phyloP scores from a whole-genome alignment of 2,113 vertebrate genomes.

The Pluvialis apricaria region DNA sequence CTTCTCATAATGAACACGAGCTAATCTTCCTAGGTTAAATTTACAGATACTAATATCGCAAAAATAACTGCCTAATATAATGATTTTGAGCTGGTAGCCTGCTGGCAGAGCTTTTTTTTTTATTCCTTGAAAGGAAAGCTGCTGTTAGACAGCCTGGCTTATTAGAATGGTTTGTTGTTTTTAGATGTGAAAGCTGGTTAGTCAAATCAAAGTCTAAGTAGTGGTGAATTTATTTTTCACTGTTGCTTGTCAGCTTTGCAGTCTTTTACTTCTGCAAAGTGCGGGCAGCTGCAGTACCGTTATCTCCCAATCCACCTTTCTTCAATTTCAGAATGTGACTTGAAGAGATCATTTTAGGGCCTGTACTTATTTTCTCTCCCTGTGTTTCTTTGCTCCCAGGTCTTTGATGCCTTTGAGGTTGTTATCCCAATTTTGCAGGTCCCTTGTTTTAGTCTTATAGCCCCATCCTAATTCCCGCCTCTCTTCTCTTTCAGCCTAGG shows the following conservation, averaged over 20 bases:
- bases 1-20: background rate
- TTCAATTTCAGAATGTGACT: background rate
- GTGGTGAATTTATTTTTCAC: background rate
- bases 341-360: background rate
- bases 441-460: background rate
- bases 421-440: background rate
- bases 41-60: background rate
- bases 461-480: background rate
- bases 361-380: background rate
- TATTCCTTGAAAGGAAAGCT: background rate
- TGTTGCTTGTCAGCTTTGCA: background rate
- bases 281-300: background rate
- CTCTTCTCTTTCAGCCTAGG: background rate
- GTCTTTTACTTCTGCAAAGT: background rate
- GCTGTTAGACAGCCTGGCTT: background rate
- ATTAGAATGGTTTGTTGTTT: background rate
- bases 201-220: background rate
- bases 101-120: background rate
- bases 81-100: background rate
- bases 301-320: background rate
- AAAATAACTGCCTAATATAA: background rate
- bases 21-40: background rate
- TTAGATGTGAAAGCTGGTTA: background rate
- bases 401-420: background rate
- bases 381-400: background rate